Evolutionary conservation across 2,888 invertebrate genomes (phyloP).

Genomic region (Ferdinandea cuprea): DNA sequence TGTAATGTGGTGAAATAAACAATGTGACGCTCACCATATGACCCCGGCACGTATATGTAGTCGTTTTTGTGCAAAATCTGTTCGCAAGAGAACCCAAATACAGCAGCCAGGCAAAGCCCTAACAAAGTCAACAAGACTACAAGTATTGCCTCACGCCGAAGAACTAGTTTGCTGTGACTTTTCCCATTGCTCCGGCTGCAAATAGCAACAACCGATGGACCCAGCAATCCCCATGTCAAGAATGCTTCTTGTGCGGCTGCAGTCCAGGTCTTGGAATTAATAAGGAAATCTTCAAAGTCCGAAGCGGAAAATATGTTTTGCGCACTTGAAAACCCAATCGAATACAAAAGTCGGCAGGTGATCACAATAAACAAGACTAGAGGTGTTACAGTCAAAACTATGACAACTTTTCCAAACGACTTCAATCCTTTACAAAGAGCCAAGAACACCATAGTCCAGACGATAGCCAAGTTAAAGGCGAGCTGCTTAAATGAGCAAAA

Average conservation of each 20-base stretch:
- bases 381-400: conserved; percentile 90
- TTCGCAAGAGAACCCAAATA: conserved; percentile 92
- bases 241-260: conserved; percentile 95
- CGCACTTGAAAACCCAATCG: conserved; percentile 78
- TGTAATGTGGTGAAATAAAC: neutral
- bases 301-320: conserved; percentile 90
- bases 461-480: conserved; percentile 94
- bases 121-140: conserved; percentile 89
- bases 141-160: conserved; percentile 86
- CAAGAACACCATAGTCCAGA: conserved; percentile 95
- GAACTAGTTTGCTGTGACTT: conserved; percentile 77
- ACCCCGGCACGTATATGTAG: conserved; percentile 91
- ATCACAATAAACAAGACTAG: conserved; percentile 86
- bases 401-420: conserved; percentile 84
- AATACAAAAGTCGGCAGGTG: conserved; percentile 79
- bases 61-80: conserved; percentile 90
- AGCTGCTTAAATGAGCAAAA: conserved; percentile 87
- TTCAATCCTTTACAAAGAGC: conserved; percentile 93
- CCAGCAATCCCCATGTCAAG: conserved; percentile 89
- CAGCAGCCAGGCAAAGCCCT: conserved; percentile 89
- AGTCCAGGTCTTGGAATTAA: conserved; percentile 92
- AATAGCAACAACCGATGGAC: conserved; percentile 81
- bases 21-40: conserved; percentile 87
- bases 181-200: conserved; percentile 79
- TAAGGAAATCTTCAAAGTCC: conserved; percentile 92